These are phyloP conservation scores for Platanista minor DNA, from an alignment of 2,113 vertebrate genomes.

Conservation along the genomic window DNA sequence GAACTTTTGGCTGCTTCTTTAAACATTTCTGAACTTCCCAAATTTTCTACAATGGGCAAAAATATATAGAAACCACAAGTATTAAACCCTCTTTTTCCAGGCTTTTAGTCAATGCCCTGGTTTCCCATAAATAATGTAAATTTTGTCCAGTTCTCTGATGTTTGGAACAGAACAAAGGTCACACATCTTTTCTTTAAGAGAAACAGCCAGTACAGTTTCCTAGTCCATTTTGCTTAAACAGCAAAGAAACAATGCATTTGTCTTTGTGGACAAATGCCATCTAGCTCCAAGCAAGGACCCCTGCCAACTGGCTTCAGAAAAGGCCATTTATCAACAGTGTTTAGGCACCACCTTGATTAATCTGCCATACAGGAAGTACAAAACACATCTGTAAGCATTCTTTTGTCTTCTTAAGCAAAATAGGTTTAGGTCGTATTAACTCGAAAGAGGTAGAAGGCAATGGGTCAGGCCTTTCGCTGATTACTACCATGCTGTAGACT, in stretches of 20 bases:
- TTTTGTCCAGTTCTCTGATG: neutral
- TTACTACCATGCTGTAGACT: neutral
- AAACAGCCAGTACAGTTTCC: neutral
- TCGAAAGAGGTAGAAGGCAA: slow-evolving; percentile 7
- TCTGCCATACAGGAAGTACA: slow-evolving; percentile 26
- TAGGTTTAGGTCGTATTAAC: neutral
- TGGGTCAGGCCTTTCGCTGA: neutral
- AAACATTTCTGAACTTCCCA: slow-evolving; percentile 42
- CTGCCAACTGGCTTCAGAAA: slow-evolving; percentile 27
- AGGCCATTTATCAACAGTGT: neutral
- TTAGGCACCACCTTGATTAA: neutral
- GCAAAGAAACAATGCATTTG: slow-evolving; percentile 10
- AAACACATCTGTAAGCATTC: slow-evolving; percentile 24
- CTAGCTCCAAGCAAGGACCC: neutral
- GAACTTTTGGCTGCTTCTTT: slow-evolving; percentile 8
- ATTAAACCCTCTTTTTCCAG: slow-evolving; percentile 29
- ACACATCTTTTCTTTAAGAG: neutral
- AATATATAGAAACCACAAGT: neutral
- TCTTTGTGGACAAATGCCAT: slow-evolving; percentile 16
- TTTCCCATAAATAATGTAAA: slow-evolving; percentile 40
- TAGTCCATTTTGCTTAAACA: slow-evolving; percentile 9
- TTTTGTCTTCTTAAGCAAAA: slow-evolving; percentile 40
- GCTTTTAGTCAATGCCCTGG: slow-evolving; percentile 10
- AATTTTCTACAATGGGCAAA: slow-evolving; percentile 37
- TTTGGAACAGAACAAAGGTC: neutral